phyloP scores from a whole-genome alignment of 2,113 vertebrate species.

The Datnioides undecimradiatus region DNA sequence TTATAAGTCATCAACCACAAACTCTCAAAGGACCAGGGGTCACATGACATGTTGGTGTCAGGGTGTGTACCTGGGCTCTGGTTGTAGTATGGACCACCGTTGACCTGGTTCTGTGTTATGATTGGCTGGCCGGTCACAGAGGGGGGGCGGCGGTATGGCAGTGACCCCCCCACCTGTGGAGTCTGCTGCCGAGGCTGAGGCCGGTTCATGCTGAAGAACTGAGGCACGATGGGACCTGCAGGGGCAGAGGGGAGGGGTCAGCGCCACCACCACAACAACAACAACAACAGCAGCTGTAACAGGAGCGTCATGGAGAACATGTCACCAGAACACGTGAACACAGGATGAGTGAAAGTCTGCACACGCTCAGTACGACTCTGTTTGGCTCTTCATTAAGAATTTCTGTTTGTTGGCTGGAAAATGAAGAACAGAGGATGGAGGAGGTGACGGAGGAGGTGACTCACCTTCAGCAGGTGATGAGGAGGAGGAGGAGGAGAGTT shows the following conservation, averaged over 20 bases:
- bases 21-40: too few relatives aligned
- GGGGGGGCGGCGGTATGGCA: conserved; percentile 93
- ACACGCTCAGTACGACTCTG: too few relatives aligned
- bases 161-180: conserved; percentile 91
- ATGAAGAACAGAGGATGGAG: background rate
- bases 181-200: conserved; percentile 89
- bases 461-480: conserved; percentile 89
- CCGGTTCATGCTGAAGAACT: conserved; percentile 99
- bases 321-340: too few relatives aligned
- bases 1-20: too few relatives aligned
- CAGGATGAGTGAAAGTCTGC: too few relatives aligned
- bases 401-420: too few relatives aligned
- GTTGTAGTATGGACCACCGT: conserved; percentile 89
- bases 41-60: too few relatives aligned
- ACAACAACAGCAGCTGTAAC: too few relatives aligned
- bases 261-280: too few relatives aligned
- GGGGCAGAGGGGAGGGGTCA: background rate
- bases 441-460: conserved; percentile 72
- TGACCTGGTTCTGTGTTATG: conserved; percentile 87
- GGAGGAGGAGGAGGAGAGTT: conserved; percentile 84
- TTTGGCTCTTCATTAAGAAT: too few relatives aligned
- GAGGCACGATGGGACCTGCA: conserved; percentile 87
- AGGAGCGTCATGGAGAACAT: too few relatives aligned
- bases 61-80: conserved; percentile 89
- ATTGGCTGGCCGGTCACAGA: conserved; percentile 90